These are phyloP conservation scores for Penaeus japonicus DNA, from an alignment of 1,140 invertebrate species.

Conservation along the genomic window DNA sequence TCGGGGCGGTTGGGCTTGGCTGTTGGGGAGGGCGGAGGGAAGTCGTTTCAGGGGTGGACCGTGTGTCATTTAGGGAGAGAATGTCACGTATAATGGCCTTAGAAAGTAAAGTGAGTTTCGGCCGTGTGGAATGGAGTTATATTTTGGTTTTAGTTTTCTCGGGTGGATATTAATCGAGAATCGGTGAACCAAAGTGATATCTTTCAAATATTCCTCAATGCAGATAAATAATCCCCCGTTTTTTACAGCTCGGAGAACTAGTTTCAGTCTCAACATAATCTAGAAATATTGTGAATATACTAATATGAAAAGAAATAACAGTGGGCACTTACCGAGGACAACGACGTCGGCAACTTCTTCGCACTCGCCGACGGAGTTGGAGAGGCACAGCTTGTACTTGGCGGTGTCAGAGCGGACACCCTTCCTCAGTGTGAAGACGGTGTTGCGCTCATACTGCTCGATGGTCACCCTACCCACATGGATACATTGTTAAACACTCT, in stretches of 20 bases:
- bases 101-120: not conserved
- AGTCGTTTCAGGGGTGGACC: no score
- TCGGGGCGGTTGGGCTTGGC: conserved; percentile 59
- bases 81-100: no score
- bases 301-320: not conserved
- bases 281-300: not conserved
- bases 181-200: no score
- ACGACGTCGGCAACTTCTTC: conserved; percentile 86
- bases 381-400: conserved; percentile 85
- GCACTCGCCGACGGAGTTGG: conserved; percentile 83
- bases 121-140: no score
- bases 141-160: no score
- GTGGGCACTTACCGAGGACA: conserved; percentile 77
- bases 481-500: no score
- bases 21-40: not conserved
- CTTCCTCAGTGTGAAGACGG: conserved; percentile 87
- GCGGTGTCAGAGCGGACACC: conserved; percentile 87
- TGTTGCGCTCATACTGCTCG: conserved; percentile 90
- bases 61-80: no score
- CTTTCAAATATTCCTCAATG: no score
- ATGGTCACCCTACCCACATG: conserved; percentile 74
- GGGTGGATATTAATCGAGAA: no score
- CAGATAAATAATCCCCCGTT: no score
- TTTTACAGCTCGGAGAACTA: no score
- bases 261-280: no score